Base-by-base conservation (phyloP, 2,888 invertebrate species). In the Anoplius nigerrimus region DNA sequence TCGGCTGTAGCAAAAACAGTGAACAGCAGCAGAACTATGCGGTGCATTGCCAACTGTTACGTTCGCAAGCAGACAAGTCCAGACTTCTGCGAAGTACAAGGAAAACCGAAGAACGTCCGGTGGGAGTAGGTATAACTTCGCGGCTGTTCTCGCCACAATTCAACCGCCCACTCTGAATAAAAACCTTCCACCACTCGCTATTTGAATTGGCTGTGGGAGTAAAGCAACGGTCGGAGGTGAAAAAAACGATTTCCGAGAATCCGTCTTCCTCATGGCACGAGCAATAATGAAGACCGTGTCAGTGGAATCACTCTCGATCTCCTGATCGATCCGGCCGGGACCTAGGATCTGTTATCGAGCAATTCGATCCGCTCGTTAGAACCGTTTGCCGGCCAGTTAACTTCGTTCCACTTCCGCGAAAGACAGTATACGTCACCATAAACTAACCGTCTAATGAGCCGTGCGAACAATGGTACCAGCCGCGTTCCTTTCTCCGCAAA, bases 311-410 rank as follows among this genome's bases (percentile, higher is more conserved):
- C 65, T 64, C 62, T 63, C 63, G 74, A 78, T 78, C 75, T 73
- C 67, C 66, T 66, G 74, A 66, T 78, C 74, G 75, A 60, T 71
- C 67, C 62, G 63, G 65, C 62, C 13, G n/a, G 21, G 22, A 6
- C 24, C 16, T 63, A 63, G 64, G 56, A 64, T 61, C 62, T 64
- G 68, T 71, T 81, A 81, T 82, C 82, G 72, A 65, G 71, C 66
- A 73, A 83, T 82, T 77, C 78, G 77, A 84, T 82, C 80, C 76
- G 75, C 80, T 82, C 81, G 80, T 83, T 83, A 82, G 80, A 79
- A 79, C 74, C 71, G 74, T 72, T 75, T 74, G 66, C 66, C 70
- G 72, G 69, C 73, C 76, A 75, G 74, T 81, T 76, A 78, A 71
- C 74, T 81, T 71, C 78, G 71, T 78, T 77, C 74, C 70, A 77